Conservation (phyloP, 2,888 invertebrate species). For the Tinea semifulvella region DNA sequence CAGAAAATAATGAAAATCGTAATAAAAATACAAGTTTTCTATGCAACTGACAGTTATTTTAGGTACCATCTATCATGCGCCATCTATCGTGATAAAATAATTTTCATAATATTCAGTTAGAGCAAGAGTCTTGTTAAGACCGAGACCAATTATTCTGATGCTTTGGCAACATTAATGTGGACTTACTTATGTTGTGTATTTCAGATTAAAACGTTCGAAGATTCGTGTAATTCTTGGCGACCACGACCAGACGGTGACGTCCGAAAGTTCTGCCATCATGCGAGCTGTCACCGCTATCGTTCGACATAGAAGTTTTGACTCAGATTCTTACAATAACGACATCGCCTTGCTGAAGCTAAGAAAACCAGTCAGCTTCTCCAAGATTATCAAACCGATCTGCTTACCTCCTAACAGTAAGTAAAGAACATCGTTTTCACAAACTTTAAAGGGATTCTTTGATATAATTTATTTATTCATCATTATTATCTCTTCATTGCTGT, state of each 20-base stretch:
- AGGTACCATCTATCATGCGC: too few relatives aligned
- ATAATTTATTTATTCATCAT: too few relatives aligned
- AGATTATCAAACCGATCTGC: constrained; percentile 80
- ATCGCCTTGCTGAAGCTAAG: constrained; percentile 81
- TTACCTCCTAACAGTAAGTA: constrained; percentile 75
- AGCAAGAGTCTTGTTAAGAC: too few relatives aligned
- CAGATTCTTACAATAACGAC: constrained; percentile 87
- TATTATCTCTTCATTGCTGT: too few relatives aligned
- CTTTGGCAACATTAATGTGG: background rate
- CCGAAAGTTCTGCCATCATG: constrained; percentile 83
- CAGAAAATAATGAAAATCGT: too few relatives aligned
- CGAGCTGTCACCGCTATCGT: constrained; percentile 81
- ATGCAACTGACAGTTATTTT: too few relatives aligned
- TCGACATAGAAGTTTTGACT: constrained; percentile 83
- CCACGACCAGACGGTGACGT: constrained; percentile 82
- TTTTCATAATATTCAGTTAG: too few relatives aligned
- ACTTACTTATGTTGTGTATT: constrained; percentile 26
- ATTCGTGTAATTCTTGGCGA: constrained; percentile 86
- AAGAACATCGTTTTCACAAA: too few relatives aligned
- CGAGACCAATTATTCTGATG: background rate
- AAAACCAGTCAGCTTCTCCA: constrained; percentile 80
- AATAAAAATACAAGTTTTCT: too few relatives aligned
- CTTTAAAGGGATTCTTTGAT: too few relatives aligned
- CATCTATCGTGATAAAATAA: too few relatives aligned
- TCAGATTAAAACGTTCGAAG: constrained; percentile 79